Conservation (phyloP, 2,113 vertebrate species). For the Cryptotis parvus region DNA sequence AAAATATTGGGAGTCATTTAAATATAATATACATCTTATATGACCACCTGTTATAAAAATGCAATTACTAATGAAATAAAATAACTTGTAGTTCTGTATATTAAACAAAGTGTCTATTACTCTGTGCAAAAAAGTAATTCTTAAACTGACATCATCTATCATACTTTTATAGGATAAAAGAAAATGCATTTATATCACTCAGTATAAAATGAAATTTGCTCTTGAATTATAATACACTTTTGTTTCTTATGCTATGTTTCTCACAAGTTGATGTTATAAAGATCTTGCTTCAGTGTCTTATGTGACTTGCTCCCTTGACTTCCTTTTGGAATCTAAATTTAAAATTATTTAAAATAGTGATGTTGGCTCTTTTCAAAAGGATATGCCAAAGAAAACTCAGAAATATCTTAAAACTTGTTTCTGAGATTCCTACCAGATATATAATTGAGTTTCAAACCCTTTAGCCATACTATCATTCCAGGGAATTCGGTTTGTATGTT, state of each 20-base stretch:
- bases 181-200: background rate
- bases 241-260: background rate
- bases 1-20: background rate
- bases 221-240: conserved; percentile 19
- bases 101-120: no score
- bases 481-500: background rate
- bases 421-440: conserved; percentile 10
- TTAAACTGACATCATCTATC: background rate
- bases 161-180: background rate
- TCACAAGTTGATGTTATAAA: conserved; percentile 76
- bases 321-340: conserved; percentile 50
- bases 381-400: conserved; percentile 53
- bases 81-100: background rate
- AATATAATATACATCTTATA: background rate
- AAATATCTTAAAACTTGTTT: conserved; percentile 59
- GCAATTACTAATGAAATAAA: background rate
- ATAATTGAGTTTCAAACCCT: background rate
- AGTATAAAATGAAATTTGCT: background rate
- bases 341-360: conserved; percentile 72
- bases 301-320: conserved; percentile 72
- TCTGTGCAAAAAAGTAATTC: conserved; percentile 19
- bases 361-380: conserved; percentile 40
- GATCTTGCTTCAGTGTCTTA: conserved; percentile 67
- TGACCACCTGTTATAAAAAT: background rate
- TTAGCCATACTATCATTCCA: background rate